Evolutionary conservation across 2,113 vertebrate species (phyloP).

Genomic region (Mungos mungo): DNA sequence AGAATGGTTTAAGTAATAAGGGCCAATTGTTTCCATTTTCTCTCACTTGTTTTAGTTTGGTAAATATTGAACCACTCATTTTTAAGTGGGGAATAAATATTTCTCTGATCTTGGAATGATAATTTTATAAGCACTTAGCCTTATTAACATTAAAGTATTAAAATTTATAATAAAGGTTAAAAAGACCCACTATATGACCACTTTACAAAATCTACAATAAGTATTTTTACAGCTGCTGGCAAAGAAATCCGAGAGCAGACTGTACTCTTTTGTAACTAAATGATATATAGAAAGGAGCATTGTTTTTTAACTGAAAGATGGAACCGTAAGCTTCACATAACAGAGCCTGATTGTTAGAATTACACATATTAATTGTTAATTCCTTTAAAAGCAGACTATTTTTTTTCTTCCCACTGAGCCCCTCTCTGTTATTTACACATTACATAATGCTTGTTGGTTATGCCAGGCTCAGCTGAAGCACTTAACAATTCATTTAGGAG

Average conservation of each 20-base stretch:
- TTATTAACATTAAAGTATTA: neutral
- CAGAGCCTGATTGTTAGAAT: slow-evolving; percentile 38
- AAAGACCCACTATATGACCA: neutral
- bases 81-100: neutral
- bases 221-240: neutral
- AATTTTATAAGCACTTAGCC: neutral
- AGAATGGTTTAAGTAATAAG: neutral
- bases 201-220: neutral
- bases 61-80: neutral
- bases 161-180: neutral
- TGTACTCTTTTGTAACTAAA: neutral
- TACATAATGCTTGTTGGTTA: neutral
- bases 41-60: neutral
- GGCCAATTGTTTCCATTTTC: neutral
- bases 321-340: neutral
- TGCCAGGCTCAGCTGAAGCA: neutral
- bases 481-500: neutral
- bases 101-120: neutral
- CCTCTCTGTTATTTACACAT: neutral
- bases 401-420: neutral
- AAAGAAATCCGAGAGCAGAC: neutral
- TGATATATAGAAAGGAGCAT: neutral
- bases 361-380: slow-evolving; percentile 16
- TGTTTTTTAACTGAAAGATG: slow-evolving; percentile 14
- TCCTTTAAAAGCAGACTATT: neutral